These are phyloP conservation scores for Trogon surrucura DNA, from an alignment of 2,113 vertebrate species.

Conservation along the genomic window DNA sequence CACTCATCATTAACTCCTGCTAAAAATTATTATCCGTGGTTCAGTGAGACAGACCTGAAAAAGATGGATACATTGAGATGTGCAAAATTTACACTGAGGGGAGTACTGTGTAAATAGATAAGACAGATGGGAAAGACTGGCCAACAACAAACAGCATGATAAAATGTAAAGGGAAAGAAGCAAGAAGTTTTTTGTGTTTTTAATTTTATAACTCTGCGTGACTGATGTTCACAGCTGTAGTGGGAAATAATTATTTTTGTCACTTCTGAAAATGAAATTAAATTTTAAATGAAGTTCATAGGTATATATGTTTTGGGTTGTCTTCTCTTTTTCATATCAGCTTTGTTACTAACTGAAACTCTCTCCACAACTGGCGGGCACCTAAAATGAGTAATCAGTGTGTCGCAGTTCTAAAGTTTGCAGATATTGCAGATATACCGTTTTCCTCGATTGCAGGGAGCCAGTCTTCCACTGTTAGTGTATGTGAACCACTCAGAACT, in stretches of 20 bases:
- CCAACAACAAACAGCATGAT: neutral
- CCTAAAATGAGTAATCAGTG: neutral
- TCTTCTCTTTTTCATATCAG: neutral
- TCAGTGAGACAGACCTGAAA: neutral
- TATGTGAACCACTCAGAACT: neutral
- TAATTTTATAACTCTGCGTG: neutral
- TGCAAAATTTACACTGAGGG: neutral
- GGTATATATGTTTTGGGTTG: neutral
- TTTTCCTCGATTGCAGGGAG: neutral
- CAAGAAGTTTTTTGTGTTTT: neutral
- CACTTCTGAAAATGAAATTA: neutral
- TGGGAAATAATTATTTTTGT: neutral
- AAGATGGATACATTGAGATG: neutral
- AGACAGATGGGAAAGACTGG: neutral
- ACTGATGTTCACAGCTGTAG: neutral
- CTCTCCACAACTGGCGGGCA: neutral
- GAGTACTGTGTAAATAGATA: neutral
- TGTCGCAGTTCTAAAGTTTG: neutral
- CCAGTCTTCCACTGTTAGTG: neutral
- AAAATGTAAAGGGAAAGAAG: neutral
- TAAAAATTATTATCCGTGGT: neutral
- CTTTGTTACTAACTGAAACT: neutral
- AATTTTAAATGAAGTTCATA: neutral
- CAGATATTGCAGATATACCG: neutral
- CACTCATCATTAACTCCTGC: neutral